Evolutionary conservation across 2,888 invertebrate species (phyloP), one percentile per base, ranked within the genome.

Genomic region (Tupiocoris notatus): DNA sequence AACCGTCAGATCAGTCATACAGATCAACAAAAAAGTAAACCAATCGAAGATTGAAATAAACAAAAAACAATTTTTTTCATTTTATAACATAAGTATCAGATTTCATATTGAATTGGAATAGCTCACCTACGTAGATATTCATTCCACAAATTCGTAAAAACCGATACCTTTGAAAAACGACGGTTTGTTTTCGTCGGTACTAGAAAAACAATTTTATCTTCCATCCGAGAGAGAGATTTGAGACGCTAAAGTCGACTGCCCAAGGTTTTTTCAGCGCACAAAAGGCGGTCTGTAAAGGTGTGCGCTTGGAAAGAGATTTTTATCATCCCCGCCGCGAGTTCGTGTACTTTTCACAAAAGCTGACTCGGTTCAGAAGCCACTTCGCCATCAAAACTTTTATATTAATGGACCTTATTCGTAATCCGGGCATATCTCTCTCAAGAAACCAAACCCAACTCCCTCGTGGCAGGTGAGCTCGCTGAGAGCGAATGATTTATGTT

Each of bases 351-450:
- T 39, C 17, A 20, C 39, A 9, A 39, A 65, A 65, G 65, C 39
- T 65, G 25, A 65, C 65, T 25, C n/a, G 9, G 25, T 39, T 65
- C 39, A 39, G 25, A 25, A 65, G 39, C 39, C 65, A 17, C n/a
- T 39, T 18, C n/a, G 9, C 65, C 39, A 18, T 65, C 65, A 65
- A 65, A 65, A 65, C 39, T 65, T 65, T 65, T 65, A 65, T 65
- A 65, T 65, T 65, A 65, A 65, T 65, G 65, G 65, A 65, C 39
- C 65, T 18, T 39, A 65, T 65, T 65, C 65, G 65, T 65, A 39
- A 39, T 39, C 39, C 12, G 39, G 39, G 39, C 12, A 39, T 39
- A 39, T 39, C 39, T 39, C 39, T 39, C 39, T 39, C 39, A 39
- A 39, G 39, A 39, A 39, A 39, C 39, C 39, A 39, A 39, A 39